Percentiles rank a stretch among this genome's conserved stretches.
Evolutionary conservation across 2,113 vertebrate genomes (phyloP).

Genomic region (Deroptyus accipitrinus): DNA sequence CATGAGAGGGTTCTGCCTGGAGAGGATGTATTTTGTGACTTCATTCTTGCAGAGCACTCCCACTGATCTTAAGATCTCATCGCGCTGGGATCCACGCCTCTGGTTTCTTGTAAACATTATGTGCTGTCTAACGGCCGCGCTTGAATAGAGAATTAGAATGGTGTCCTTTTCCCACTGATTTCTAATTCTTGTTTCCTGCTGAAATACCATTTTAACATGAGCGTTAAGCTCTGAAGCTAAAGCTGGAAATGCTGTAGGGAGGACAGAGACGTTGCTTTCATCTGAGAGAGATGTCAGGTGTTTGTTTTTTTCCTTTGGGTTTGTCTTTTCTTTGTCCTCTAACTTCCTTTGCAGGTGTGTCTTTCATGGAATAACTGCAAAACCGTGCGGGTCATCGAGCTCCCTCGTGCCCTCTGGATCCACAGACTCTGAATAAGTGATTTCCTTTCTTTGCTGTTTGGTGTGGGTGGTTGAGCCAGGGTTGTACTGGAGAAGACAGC

Average conservation of each 20-base stretch:
- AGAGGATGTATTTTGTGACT: background rate
- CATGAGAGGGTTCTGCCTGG: conserved; percentile 19
- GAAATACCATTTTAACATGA: background rate
- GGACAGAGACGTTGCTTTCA: background rate
- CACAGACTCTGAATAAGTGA: background rate
- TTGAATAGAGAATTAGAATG: background rate
- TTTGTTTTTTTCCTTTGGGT: background rate
- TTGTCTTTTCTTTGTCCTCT: background rate
- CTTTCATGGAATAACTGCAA: background rate
- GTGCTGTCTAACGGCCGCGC: background rate
- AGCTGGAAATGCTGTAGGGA: background rate
- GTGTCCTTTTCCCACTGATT: background rate
- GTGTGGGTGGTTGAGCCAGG: conserved; percentile 3
- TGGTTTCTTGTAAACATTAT: background rate
- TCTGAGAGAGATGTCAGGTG: background rate
- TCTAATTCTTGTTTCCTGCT: background rate
- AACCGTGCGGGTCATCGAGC: background rate
- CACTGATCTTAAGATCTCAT: background rate
- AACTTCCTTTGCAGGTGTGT: background rate
- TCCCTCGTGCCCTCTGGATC: background rate
- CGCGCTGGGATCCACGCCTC: background rate
- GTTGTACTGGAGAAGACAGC: background rate
- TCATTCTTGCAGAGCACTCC: background rate
- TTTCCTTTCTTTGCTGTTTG: background rate
- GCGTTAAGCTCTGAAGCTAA: background rate